phyloP scores from a whole-genome alignment of 2,888 invertebrate genomes.

The Pachycephus smyrnensis region DNA sequence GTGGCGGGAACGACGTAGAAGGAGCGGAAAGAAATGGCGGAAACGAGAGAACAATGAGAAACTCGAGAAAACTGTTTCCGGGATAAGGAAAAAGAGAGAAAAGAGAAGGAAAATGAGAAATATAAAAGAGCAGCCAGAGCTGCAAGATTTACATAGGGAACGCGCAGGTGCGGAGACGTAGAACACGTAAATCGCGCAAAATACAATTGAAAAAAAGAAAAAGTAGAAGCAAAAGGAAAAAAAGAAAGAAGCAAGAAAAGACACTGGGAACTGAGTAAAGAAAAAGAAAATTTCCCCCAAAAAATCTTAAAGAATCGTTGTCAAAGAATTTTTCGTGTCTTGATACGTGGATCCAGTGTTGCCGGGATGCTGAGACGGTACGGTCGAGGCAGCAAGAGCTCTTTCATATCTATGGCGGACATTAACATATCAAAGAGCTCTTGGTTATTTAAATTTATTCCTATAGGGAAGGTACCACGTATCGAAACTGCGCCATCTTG shows the following conservation, averaged over 20 bases:
- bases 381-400: constrained; percentile 31
- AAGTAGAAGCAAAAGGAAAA: constrained; percentile 11
- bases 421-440: constrained; percentile 64
- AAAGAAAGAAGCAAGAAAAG: constrained; percentile 14
- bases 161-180: constrained; percentile 21
- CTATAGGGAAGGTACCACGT: constrained; percentile 30
- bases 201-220: background rate
- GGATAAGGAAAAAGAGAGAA: constrained; percentile 23
- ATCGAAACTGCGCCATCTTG: constrained; percentile 29
- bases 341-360: constrained; percentile 28
- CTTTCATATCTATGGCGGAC: too few species aligned
- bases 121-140: constrained; percentile 1
- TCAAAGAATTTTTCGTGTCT: constrained; percentile 47
- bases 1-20: background rate
- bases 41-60: constrained; percentile 3
- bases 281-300: constrained; percentile 15
- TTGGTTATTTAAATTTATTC: constrained; percentile 63
- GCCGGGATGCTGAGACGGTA: constrained; percentile 28
- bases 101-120: constrained; percentile 20
- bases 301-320: constrained; percentile 39
- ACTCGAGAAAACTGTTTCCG: background rate
- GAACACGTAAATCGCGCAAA: constrained; percentile 42
- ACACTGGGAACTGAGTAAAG: constrained; percentile 1
- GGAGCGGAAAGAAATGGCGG: constrained; percentile 8
- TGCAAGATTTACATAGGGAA: constrained; percentile 18